Evolutionary conservation across 2,113 vertebrate species (phyloP).

Genomic region (Phaetusa simplex): DNA sequence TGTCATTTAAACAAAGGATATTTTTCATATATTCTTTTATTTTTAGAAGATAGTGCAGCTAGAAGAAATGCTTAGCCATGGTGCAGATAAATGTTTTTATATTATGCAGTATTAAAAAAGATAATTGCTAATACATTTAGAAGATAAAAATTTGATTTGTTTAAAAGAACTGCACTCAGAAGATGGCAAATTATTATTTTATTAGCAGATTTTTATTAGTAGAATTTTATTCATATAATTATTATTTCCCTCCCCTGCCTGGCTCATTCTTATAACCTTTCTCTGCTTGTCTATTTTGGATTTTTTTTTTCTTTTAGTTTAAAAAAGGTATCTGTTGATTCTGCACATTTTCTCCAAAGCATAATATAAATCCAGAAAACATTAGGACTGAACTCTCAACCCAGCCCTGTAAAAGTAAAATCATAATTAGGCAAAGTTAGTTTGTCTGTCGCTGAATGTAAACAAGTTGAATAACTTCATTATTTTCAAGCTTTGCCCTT

Average conservation of each 20-base stretch:
- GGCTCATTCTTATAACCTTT: neutral
- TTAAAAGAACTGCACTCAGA: neutral
- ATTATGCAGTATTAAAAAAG: neutral
- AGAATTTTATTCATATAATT: neutral
- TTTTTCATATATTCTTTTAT: neutral
- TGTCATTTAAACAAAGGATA: neutral
- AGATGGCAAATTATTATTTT: neutral
- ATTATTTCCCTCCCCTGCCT: neutral
- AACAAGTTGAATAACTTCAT: constrained; percentile 58
- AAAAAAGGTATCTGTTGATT: neutral
- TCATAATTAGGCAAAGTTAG: constrained; percentile 51
- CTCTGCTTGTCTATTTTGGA: neutral
- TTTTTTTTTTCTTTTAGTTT: neutral
- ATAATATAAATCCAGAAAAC: neutral
- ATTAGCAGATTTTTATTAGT: neutral
- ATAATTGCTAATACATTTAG: neutral
- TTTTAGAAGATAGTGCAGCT: neutral
- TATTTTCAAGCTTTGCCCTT: constrained; percentile 51
- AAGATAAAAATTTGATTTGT: neutral
- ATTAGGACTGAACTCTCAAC: constrained; percentile 24
- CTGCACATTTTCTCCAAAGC: neutral
- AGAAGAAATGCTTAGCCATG: neutral
- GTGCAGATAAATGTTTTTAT: neutral
- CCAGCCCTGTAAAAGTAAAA: neutral
- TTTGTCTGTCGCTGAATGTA: constrained; percentile 54